phyloP scores from a whole-genome alignment of 2,888 invertebrate genomes.

The Anorthoa munda region DNA sequence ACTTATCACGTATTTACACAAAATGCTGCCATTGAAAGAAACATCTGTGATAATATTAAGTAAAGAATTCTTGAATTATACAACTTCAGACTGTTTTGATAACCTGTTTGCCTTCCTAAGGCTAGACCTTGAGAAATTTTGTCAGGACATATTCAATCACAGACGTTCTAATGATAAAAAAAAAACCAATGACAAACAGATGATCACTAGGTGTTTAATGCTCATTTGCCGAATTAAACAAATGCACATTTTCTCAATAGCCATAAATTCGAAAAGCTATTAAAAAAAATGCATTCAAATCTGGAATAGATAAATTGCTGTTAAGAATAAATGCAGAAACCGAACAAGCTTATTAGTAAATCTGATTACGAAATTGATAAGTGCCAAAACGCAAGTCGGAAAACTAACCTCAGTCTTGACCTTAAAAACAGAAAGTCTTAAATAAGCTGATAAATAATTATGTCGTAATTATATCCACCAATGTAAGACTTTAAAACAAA shows the following conservation, averaged over 20 bases:
- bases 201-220: background rate
- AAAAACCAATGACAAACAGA: constrained; percentile 5
- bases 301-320: background rate
- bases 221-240: background rate
- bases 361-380: background rate
- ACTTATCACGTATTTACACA: constrained; percentile 35
- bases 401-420: constrained; percentile 16
- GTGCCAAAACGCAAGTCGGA: background rate
- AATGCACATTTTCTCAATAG: background rate
- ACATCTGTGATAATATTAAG: constrained; percentile 61
- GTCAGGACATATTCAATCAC: constrained; percentile 31
- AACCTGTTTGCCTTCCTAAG: constrained; percentile 48
- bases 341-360: background rate
- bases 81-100: constrained; percentile 37
- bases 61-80: constrained; percentile 48
- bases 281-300: background rate
- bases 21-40: constrained; percentile 57
- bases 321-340: background rate
- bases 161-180: constrained; percentile 16
- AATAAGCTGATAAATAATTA: constrained; percentile 5
- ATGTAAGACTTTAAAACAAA: constrained; percentile 12
- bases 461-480: constrained; percentile 2
- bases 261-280: constrained; percentile 9
- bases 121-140: constrained; percentile 50
- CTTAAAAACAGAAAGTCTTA: constrained; percentile 30